Evolutionary conservation across 2,888 invertebrate species (phyloP).

Genomic region (Rhyacophila evoluta): DNA sequence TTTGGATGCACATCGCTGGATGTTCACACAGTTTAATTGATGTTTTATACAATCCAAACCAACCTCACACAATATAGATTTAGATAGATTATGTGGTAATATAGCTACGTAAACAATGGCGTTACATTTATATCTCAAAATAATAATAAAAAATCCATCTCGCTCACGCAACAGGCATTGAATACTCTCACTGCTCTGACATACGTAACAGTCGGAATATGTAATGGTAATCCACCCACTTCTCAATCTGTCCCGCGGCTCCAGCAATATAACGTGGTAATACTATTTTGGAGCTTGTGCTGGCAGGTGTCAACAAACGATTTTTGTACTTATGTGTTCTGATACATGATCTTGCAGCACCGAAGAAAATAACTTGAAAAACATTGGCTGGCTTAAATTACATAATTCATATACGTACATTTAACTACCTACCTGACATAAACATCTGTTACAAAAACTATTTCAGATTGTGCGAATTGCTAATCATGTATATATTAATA

Average conservation of each 20-base stretch:
- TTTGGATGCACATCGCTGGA: no score
- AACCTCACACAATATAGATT: not conserved
- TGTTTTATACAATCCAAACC: not conserved
- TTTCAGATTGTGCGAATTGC: no score
- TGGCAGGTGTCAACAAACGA: not conserved
- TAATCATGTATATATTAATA: no score
- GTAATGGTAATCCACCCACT: not conserved
- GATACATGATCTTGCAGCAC: no score
- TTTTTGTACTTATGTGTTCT: not conserved
- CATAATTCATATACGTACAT: no score
- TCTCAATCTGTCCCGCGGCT: conserved; percentile 13
- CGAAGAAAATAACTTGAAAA: no score
- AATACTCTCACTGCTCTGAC: not conserved
- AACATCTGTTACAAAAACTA: no score
- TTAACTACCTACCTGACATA: no score
- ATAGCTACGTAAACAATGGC: not conserved
- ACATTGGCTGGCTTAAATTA: no score
- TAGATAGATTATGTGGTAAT: no score
- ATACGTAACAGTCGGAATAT: not conserved
- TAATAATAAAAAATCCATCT: not conserved
- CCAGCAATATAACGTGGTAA: not conserved
- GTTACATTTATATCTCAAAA: conserved; percentile 3
- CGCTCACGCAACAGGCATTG: not conserved
- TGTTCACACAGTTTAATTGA: no score
- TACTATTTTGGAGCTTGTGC: not conserved